A percentile compares a stretch with the other conserved stretches of the same genome.
Evolutionary conservation across 2,113 vertebrate genomes (phyloP).

Genomic region (Ardeotis arabs): DNA sequence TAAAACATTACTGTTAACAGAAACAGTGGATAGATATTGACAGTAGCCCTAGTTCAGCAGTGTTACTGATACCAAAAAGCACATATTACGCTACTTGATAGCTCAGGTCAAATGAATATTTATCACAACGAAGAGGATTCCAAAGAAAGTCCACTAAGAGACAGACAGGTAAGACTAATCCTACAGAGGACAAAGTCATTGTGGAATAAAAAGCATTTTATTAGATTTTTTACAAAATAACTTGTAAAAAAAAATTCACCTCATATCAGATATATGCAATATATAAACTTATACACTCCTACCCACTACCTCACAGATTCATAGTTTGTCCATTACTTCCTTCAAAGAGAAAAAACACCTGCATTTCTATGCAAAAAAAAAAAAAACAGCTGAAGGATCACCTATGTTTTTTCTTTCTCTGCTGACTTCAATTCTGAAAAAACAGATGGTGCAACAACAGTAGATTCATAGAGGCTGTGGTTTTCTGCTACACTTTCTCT

Average conservation of each 20-base stretch:
- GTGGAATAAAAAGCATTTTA: constrained; percentile 71
- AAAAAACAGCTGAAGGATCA: not conserved
- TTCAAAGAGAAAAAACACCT: not conserved
- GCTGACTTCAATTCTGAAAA: not conserved
- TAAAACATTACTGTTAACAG: not conserved
- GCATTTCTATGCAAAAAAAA: not conserved
- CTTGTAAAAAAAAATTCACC: constrained; percentile 21
- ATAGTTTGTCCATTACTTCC: not conserved
- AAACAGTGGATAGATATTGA: not conserved
- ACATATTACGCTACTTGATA: not conserved
- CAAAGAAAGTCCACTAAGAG: not conserved
- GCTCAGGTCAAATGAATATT: not conserved
- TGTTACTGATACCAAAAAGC: not conserved
- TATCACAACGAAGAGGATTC: not conserved
- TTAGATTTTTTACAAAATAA: constrained; percentile 76
- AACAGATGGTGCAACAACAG: not conserved
- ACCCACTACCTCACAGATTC: not conserved
- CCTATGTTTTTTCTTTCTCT: not conserved
- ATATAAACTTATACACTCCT: constrained; percentile 51
- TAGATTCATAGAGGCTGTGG: not conserved
- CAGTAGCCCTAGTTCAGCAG: not conserved
- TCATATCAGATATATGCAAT: not conserved
- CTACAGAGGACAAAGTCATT: constrained; percentile 8
- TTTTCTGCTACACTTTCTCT: not conserved
- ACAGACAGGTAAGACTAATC: not conserved